These are phyloP conservation scores for Herpailurus yagouaroundi DNA, from an alignment of 2,113 vertebrate genomes.

Conservation along the genomic window DNA sequence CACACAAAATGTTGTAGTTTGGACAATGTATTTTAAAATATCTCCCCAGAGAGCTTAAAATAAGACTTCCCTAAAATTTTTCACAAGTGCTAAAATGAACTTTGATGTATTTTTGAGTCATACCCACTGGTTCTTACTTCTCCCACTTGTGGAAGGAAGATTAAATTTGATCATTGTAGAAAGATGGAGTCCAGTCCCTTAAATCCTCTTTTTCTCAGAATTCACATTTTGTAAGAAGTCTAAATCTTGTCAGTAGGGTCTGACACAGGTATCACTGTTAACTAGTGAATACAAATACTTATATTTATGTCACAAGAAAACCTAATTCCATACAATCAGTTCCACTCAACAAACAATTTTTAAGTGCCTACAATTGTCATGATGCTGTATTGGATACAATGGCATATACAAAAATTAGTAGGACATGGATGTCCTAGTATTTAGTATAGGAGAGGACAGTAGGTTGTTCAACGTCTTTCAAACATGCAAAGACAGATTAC, in stretches of 20 bases:
- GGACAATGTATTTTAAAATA: neutral
- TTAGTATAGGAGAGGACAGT: neutral
- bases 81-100: neutral
- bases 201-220: conserved; percentile 14
- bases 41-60: neutral
- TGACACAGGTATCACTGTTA: neutral
- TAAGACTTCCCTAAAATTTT: neutral
- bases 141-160: neutral
- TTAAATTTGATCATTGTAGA: conserved; percentile 12
- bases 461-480: neutral
- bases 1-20: neutral
- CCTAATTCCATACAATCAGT: neutral
- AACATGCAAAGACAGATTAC: neutral
- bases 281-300: neutral
- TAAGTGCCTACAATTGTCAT: neutral
- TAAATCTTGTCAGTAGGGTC: neutral
- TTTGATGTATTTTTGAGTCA: neutral
- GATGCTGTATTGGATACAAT: neutral
- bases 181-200: neutral
- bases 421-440: neutral
- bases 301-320: neutral
- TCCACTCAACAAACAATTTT: neutral
- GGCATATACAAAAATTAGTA: neutral
- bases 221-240: neutral
- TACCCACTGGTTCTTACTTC: neutral